phyloP scores from a whole-genome alignment of 2,888 invertebrate species.

The Leptarthrus brevirostris region DNA sequence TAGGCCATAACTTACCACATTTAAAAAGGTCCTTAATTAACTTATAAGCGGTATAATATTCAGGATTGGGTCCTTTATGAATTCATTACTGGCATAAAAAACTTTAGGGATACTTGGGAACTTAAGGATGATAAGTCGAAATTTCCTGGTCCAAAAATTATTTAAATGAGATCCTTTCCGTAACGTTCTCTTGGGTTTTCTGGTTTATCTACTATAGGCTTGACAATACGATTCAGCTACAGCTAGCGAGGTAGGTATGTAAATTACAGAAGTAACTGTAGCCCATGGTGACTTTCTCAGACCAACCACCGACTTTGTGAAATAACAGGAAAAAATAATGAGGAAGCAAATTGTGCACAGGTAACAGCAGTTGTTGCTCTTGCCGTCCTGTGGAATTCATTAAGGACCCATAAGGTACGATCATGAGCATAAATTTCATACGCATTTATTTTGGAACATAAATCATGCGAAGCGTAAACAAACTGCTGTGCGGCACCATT shows the following conservation, averaged over 20 bases:
- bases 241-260: neutral
- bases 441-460: constrained; percentile 33
- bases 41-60: neutral
- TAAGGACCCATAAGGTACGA: constrained; percentile 23
- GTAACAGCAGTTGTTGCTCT: neutral
- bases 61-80: neutral
- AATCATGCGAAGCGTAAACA: constrained; percentile 32
- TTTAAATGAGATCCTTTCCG: constrained; percentile 48
- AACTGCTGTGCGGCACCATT: constrained; percentile 1
- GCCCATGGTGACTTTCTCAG: constrained; percentile 15
- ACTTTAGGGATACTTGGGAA: neutral
- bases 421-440: constrained; percentile 26
- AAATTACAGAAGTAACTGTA: neutral
- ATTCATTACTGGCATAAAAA: too few species aligned
- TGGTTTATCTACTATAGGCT: constrained; percentile 2
- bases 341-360: constrained; percentile 15
- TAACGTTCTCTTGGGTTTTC: neutral
- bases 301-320: constrained; percentile 6
- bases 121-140: constrained; percentile 16
- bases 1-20: neutral
- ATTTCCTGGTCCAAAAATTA: constrained; percentile 51
- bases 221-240: too few species aligned
- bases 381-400: constrained; percentile 27
- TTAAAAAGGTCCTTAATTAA: neutral
- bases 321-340: constrained; percentile 14